phyloP scores from a whole-genome alignment of 2,113 vertebrate genomes.

The Cyanoliseus patagonus region DNA sequence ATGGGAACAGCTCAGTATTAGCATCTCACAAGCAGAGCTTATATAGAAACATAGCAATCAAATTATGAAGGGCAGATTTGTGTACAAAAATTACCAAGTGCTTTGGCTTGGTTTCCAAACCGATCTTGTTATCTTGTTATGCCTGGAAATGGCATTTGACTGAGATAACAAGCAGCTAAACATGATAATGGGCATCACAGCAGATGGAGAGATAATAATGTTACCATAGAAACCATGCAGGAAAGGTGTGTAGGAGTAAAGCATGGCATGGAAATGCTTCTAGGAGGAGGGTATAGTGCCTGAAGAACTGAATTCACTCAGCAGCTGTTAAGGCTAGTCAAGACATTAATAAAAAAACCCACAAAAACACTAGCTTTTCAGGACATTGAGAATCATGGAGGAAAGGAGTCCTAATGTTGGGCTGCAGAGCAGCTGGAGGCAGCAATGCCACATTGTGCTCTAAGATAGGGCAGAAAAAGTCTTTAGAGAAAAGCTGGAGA shows the following conservation, averaged over 20 bases:
- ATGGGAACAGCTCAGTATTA: background rate
- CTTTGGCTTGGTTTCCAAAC: slow-evolving; percentile 2
- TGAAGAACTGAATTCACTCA: background rate
- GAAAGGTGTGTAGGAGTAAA: slow-evolving; percentile 50
- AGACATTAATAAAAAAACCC: background rate
- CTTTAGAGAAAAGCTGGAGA: background rate
- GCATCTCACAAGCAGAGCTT: background rate
- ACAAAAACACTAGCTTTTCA: background rate
- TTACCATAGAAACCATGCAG: slow-evolving; percentile 60
- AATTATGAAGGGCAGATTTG: background rate
- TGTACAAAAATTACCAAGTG: background rate
- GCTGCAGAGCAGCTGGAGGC: background rate
- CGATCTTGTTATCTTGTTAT: background rate
- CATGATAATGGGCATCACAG: background rate
- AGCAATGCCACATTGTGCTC: background rate
- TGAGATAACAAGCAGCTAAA: slow-evolving; percentile 4
- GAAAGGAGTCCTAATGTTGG: background rate
- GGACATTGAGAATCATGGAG: background rate
- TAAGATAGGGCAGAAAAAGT: background rate
- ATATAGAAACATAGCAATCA: background rate
- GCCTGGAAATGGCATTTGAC: slow-evolving; percentile 4
- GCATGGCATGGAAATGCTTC: background rate
- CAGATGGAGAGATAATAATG: slow-evolving; percentile 23
- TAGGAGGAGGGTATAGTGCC: background rate
- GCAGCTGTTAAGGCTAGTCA: background rate